Evolutionary conservation across 2,797 vertebrate species (phyloP), one percentile per base, ranked within the genome.

Genomic region (Petrocephalus schoutedeni): DNA sequence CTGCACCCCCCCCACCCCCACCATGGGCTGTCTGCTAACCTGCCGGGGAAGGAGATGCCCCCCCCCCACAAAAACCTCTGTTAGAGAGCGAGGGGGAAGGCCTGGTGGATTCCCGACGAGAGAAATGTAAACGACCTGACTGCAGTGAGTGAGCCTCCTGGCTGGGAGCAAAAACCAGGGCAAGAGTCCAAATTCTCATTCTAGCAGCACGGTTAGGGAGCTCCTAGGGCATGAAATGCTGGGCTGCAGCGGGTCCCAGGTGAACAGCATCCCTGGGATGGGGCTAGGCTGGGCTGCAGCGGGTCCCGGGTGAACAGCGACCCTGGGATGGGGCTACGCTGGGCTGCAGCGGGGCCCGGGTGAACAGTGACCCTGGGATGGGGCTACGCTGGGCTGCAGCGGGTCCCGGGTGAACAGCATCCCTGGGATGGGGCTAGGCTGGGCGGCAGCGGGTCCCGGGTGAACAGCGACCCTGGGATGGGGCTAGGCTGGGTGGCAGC

Each of bases 31-130:
- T 67, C 58, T 71, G 77, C 74, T 71, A 64, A 85, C 86, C 67
- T 85, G 53, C 59, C 4, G 36, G 80, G 77, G 88, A 89, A 89
- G 86, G 90, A 86, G 86, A 87, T 92, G 93, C 93, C 90, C 91
- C 92, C 16, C 36, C 58, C 21, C 4, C 57, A 21, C n/a, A 61
- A 61, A 61, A 23, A 61, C 59, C n/a, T 61, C n/a, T 23, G 59
- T 61, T 49, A 16, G 77, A 45, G 45, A 12, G 16, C 19, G 19
- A 19, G 77, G 16, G 19, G 36, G 77, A 41, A 7, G 19, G 45
- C 77, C 2, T 16, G 77, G 77, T 32, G 28, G 64, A 28, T 32
- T 49, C 77, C 80, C 80, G 12, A 53, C 23, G 86, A 59, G 45
- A 85, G 85, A 85, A 80, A 87, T 21, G 51, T 64, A 67, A 86